These are phyloP conservation scores for Azorinus chamasolen DNA, from an alignment of 2,888 invertebrate genomes.

Conservation along the genomic window DNA sequence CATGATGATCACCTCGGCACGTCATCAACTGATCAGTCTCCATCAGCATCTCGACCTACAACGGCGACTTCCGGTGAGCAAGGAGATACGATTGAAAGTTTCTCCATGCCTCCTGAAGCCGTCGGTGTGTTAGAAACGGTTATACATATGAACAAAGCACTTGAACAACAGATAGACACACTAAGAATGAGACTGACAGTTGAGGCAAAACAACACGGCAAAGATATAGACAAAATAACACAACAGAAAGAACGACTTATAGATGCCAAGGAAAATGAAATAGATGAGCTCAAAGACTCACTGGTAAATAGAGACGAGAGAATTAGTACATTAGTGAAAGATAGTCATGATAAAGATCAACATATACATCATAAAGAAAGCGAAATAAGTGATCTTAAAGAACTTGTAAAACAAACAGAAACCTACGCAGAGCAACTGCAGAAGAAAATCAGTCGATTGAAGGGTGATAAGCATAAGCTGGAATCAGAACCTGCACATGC, in stretches of 20 bases:
- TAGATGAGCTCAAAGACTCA: constrained; percentile 73
- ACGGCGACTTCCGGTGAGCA: constrained; percentile 54
- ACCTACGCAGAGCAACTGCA: constrained; percentile 73
- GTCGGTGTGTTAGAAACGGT: constrained; percentile 74
- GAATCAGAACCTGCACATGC: constrained; percentile 67
- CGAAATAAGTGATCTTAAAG: constrained; percentile 73
- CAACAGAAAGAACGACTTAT: constrained; percentile 70
- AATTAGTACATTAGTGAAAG: constrained; percentile 64
- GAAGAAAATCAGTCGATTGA: constrained; percentile 68
- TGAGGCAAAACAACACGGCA: constrained; percentile 72
- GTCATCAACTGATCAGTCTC: constrained; percentile 46
- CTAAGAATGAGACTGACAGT: constrained; percentile 74
- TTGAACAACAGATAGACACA: constrained; percentile 76
- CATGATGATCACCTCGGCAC: constrained; percentile 50
- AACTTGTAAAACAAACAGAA: constrained; percentile 74
- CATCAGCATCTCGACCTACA: constrained; percentile 65
- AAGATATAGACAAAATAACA: constrained; percentile 66
- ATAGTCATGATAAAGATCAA: constrained; percentile 68
- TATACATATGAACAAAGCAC: constrained; percentile 70
- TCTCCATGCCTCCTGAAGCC: constrained; percentile 69
- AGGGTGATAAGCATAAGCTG: constrained; percentile 65
- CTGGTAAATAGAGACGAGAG: constrained; percentile 68
- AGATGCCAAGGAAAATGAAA: constrained; percentile 68
- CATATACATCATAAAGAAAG: constrained; percentile 69
- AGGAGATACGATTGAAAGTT: constrained; percentile 60